Evolutionary conservation across 2,797 vertebrate species (phyloP).

Genomic region (Sardinella longiceps): DNA sequence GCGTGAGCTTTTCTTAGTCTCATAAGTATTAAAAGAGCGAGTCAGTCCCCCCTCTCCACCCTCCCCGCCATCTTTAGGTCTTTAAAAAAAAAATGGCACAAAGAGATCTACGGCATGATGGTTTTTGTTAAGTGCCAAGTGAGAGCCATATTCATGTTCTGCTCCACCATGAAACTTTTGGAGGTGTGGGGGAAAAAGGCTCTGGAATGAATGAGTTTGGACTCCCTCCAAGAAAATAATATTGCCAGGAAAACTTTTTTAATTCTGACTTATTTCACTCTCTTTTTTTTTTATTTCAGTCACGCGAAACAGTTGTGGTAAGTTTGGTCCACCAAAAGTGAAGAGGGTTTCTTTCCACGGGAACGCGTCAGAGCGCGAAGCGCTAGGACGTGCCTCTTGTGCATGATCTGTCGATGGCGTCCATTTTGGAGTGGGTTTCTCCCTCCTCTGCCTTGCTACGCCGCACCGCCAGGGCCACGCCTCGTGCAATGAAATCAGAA

Average conservation of each 20-base stretch:
- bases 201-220: not conserved
- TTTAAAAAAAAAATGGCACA: not conserved
- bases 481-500: conserved; percentile 33
- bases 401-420: not conserved
- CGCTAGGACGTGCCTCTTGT: not conserved
- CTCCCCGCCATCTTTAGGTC: not conserved
- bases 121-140: conserved; percentile 3
- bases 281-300: not conserved
- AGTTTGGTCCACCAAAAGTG: not conserved
- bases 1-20: conserved; percentile 52
- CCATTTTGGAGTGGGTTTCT: conserved; percentile 22
- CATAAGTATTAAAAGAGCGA: conserved; percentile 47
- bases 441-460: not conserved
- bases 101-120: not conserved
- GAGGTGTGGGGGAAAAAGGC: not conserved
- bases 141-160: not conserved
- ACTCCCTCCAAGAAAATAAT: not conserved
- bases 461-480: not conserved
- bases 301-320: not conserved
- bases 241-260: not conserved
- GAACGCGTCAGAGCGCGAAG: not conserved
- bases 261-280: not conserved
- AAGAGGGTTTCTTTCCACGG: not conserved
- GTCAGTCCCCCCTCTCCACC: conserved; percentile 24
- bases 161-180: not conserved